phyloP scores from a whole-genome alignment of 2,888 invertebrate species.

The Meghimatium bilineatum region DNA sequence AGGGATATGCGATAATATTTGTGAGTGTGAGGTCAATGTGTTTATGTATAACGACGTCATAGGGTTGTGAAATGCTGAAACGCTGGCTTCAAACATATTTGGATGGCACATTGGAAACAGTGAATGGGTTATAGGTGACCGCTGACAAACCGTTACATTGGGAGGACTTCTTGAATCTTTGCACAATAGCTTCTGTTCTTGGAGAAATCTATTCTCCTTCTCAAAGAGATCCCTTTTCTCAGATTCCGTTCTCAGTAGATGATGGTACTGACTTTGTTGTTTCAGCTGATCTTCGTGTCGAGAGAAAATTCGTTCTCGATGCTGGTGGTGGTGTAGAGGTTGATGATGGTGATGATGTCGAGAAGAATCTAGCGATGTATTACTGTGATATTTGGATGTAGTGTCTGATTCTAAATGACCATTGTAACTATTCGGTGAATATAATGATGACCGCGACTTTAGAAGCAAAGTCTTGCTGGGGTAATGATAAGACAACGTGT shows the following conservation, averaged over 20 bases:
- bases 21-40: slow-evolving; percentile 42
- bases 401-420: slow-evolving; percentile 56
- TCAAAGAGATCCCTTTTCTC: slow-evolving; percentile 47
- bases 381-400: slow-evolving; percentile 40
- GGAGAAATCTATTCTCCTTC: slow-evolving; percentile 52
- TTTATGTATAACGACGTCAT: slow-evolving; percentile 53
- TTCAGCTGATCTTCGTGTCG: slow-evolving; percentile 23
- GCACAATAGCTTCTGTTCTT: slow-evolving; percentile 49
- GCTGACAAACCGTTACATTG: slow-evolving; percentile 92
- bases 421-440: slow-evolving; percentile 28
- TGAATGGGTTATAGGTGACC: slow-evolving; percentile 88
- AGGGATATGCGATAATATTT: slow-evolving; percentile 31
- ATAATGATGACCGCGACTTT: not conserved
- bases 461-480: not conserved
- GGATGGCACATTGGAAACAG: slow-evolving; percentile 82
- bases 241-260: slow-evolving; percentile 39
- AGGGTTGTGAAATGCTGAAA: slow-evolving; percentile 54
- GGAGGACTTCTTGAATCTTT: slow-evolving; percentile 78
- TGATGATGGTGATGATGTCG: slow-evolving; percentile 27
- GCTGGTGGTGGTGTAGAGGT: not conserved
- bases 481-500: not conserved
- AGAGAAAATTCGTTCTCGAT: slow-evolving; percentile 32
- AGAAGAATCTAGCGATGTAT: slow-evolving; percentile 17
- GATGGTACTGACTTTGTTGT: slow-evolving; percentile 37
- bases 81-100: slow-evolving; percentile 47